Conservation (phyloP, 2,888 invertebrate genomes). For the Belgica antarctica region DNA sequence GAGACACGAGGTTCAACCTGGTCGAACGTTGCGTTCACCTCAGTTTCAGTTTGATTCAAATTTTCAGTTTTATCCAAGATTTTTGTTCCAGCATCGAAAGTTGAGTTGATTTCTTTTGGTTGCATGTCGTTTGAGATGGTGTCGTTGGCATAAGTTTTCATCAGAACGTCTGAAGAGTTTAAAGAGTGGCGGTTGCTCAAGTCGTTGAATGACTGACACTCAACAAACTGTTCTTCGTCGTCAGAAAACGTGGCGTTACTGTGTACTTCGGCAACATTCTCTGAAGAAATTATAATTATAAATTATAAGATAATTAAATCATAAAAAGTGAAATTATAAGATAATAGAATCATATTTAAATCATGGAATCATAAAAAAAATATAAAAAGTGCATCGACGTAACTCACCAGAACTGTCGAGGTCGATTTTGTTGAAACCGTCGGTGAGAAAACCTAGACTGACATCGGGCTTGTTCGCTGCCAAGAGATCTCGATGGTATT, state of each 20-base stretch:
- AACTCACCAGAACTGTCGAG: conserved; percentile 5
- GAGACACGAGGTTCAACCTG: no score
- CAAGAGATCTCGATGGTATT: neutral
- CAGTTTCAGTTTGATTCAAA: no score
- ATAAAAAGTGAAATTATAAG: conserved; percentile 10
- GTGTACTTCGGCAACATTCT: no score
- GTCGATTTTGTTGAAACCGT: conserved; percentile 1
- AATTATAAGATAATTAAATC: neutral
- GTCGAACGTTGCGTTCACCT: neutral
- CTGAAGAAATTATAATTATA: conserved; percentile 2
- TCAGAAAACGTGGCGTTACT: conserved; percentile 19
- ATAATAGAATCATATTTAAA: conserved; percentile 19
- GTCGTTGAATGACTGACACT: conserved; percentile 49
- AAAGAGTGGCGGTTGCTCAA: neutral
- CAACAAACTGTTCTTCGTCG: conserved; percentile 51
- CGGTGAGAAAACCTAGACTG: neutral
- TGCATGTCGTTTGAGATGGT: neutral
- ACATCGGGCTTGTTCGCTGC: neutral
- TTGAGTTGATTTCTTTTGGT: neutral
- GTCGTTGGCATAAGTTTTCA: neutral
- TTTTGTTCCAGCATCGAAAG: neutral
- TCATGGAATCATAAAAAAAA: neutral
- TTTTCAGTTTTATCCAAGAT: neutral
- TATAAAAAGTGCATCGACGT: no score
- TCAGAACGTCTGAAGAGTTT: neutral